These are phyloP conservation scores for Pogona vitticeps DNA, from an alignment of 2,113 vertebrate genomes.

Conservation along the genomic window DNA sequence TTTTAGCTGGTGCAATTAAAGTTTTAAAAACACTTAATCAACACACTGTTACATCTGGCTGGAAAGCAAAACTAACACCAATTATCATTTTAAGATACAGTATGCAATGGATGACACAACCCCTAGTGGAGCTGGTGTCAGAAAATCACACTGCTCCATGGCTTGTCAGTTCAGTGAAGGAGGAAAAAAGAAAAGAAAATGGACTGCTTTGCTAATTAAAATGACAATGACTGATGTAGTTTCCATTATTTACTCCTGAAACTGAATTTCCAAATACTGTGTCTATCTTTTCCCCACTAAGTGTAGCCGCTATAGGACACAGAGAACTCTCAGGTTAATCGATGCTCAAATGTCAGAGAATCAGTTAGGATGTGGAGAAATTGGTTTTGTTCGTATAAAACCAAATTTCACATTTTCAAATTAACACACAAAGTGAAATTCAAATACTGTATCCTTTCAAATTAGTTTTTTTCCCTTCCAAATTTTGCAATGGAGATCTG, in stretches of 20 bases:
- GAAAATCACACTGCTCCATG: background rate
- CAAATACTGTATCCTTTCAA: too few species aligned
- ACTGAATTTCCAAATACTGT: background rate
- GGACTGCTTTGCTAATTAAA: conserved; percentile 29
- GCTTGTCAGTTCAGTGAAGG: conserved; percentile 19
- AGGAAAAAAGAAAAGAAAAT: conserved; percentile 10
- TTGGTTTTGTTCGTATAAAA: too few species aligned
- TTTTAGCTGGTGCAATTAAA: conserved; percentile 67
- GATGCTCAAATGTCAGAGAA: too few species aligned
- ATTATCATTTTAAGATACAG: conserved; percentile 54
- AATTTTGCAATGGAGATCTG: too few species aligned
- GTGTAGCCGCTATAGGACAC: background rate
- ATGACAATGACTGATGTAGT: background rate
- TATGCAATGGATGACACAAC: background rate
- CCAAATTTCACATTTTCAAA: too few species aligned
- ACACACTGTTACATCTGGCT: conserved; percentile 55
- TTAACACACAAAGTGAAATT: too few species aligned
- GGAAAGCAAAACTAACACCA: conserved; percentile 53
- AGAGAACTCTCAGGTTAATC: too few species aligned
- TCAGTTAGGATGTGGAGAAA: too few species aligned
- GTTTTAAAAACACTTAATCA: conserved; percentile 56
- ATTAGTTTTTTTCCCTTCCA: too few species aligned
- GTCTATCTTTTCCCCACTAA: background rate
- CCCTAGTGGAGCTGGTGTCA: conserved; percentile 28
- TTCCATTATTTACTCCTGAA: background rate